Evolutionary conservation across 2,888 invertebrate species (phyloP), one percentile per base, ranked within the genome.

Genomic region (Spisula solida): DNA sequence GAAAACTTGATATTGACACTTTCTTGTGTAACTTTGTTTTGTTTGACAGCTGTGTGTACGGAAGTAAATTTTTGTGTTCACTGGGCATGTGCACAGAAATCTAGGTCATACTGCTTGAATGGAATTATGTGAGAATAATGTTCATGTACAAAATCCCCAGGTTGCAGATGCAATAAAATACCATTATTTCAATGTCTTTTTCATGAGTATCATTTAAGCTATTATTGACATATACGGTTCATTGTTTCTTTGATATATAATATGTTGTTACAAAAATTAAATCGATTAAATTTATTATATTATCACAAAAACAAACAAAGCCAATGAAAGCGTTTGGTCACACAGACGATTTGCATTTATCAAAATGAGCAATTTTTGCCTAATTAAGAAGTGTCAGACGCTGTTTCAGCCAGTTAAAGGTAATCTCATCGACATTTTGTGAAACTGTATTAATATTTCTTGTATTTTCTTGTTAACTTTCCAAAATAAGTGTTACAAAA

Each of bases 11-110:
- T 0, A 66, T 10, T 34, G 29, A 18, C 78, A 78, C 34, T 41
- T 78, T 78, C 29, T 81, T 81, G 81, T 81, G 29, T 25, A 47
- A 66, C 60, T 25, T 48, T 81, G 16, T 81, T 66, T 34, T 41
- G 6, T 82, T 82, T 60, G 82, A 82, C 82, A 82, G 82, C 82
- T 82, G 82, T 82, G 66, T 82, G 56, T 47, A 60, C 82, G 82
- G 82, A 82, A 82, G 82, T 82, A 34, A 31, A 14, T 56, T n/a
- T n/a, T 25, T 41, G 12, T 0, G 41, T 66, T 34, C 16, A 66
- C 31, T 82, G 47, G 18, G 82, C 82, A 60, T 82, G 82, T 66
- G 82, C 60, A 41, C 4, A 25, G 25, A 25, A 66, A 66, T 66
- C 25, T 66, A 66, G 60, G 60, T 25, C 60, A 66, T 2, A 0